Evolutionary conservation across 2,113 vertebrate species (phyloP), one percentile per base, ranked within the genome.

Genomic region (Platysteira castanea): DNA sequence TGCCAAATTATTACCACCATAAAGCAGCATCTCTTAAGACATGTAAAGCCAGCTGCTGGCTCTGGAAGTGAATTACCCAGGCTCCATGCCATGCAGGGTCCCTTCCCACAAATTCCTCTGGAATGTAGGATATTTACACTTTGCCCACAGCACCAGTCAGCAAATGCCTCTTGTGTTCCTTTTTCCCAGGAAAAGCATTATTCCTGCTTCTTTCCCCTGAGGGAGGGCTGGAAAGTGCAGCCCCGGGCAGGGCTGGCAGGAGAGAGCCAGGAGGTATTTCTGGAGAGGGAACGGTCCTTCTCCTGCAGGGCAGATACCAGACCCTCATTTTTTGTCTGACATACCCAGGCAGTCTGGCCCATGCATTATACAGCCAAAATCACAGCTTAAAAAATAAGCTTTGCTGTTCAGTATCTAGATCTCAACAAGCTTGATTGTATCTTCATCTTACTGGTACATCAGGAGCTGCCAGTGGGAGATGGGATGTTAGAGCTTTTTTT

Each of bases 1-100:
- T 47, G 63, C 39, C 74, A 63, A 85, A 54, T 76, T 91, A 42
- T 75, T 65, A 27, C 47, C 54, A 57, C 37, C 28, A 39, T 57
- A 85, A 89, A 85, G 22, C 81, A 53, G 44, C 64, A n/a, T 81
- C 76, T 95, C 89, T 85, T 91, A 87, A 95, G 95, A 89, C 56
- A 54, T 35, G 33, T 85, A 97, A 97, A 92, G 68, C 39, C 67
- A 91, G 11, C 79, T 39, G 26, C 67, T 76, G n/a, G 22, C 60
- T 77, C 54, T 9, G n/a, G 69, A 56, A 47, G 31, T 42, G 42
- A 85, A 77, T 74, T 33, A 33, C 33, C 54, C 24, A 37, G 49
- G 31, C 57, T 79, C n/a, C 30, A 7, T 5, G 9, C n/a, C 26
- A 53, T 21, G 31, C 17, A 33, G 57, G 59, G 61, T 65, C 30